Percentiles rank a stretch among this genome's conserved stretches.
Conservation (phyloP, 2,888 invertebrate species). For the Pseudococcus longispinus region DNA sequence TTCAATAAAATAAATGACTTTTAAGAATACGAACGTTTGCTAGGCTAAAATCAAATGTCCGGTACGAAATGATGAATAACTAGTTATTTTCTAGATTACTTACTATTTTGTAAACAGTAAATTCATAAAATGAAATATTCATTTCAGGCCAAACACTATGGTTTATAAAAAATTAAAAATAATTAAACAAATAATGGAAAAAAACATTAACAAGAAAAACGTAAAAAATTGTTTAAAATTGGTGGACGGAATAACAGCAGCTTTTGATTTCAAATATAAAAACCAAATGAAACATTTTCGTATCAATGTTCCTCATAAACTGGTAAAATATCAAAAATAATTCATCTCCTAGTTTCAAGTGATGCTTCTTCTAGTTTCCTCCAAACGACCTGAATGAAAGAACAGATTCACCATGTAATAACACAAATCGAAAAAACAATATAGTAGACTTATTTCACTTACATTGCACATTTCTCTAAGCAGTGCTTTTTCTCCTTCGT, state of each 20-base stretch:
- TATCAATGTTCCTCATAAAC: not conserved
- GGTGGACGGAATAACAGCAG: not conserved
- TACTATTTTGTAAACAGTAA: not conserved
- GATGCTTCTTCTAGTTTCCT: conserved; percentile 86
- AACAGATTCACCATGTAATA: not conserved
- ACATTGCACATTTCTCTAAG: conserved; percentile 95
- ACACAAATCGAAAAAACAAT: not conserved
- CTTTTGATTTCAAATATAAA: not conserved
- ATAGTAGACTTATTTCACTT: conserved; percentile 62
- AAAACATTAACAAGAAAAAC: conserved; percentile 14
- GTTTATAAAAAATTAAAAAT: not conserved
- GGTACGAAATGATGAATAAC: not conserved
- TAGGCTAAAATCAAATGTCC: not conserved
- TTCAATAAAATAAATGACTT: not conserved
- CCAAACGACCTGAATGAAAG: conserved; percentile 76
- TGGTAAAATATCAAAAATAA: not conserved
- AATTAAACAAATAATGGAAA: not conserved
- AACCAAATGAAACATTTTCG: not conserved
- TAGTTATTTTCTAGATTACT: not conserved
- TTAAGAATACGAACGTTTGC: not conserved
- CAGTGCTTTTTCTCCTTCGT: conserved; percentile 89
- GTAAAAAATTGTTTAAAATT: not conserved
- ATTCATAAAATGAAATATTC: not conserved
- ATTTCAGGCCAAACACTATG: not conserved
- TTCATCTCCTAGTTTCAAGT: conserved; percentile 65